These are phyloP conservation scores for Pollicipes pollicipes DNA, from an alignment of 1,140 invertebrate species.

Conservation along the genomic window DNA sequence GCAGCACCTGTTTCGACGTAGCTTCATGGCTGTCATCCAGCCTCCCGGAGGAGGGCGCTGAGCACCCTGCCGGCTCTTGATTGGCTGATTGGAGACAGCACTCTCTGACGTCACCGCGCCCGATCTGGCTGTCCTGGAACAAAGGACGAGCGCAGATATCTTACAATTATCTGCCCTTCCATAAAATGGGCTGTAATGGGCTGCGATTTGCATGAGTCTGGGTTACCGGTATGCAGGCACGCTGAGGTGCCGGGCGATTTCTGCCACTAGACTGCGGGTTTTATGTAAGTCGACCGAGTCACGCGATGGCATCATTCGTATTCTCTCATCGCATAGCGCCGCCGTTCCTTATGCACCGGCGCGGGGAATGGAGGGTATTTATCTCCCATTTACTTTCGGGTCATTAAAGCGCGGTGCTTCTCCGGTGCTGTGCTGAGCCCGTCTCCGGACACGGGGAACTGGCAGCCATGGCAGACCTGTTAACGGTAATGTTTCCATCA, in stretches of 20 bases:
- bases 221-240: background rate
- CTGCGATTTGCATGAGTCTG: background rate
- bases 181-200: background rate
- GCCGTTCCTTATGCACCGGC: background rate
- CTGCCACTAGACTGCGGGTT: background rate
- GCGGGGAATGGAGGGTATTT: background rate
- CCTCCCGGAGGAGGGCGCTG: background rate
- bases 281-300: background rate
- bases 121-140: background rate
- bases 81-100: background rate
- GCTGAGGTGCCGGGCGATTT: too few species aligned
- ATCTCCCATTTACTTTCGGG: background rate
- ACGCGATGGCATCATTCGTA: background rate
- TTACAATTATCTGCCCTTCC: background rate
- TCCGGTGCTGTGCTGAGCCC: too few species aligned
- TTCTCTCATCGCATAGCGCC: background rate
- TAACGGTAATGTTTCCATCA: slow-evolving; percentile 1
- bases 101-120: background rate
- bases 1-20: background rate
- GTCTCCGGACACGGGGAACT: background rate
- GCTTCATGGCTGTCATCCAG: background rate
- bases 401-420: background rate
- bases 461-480: background rate
- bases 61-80: background rate
- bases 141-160: slow-evolving; percentile 1